Evolutionary conservation across 2,797 vertebrate species (phyloP).

Genomic region (Sebastes iracundus): DNA sequence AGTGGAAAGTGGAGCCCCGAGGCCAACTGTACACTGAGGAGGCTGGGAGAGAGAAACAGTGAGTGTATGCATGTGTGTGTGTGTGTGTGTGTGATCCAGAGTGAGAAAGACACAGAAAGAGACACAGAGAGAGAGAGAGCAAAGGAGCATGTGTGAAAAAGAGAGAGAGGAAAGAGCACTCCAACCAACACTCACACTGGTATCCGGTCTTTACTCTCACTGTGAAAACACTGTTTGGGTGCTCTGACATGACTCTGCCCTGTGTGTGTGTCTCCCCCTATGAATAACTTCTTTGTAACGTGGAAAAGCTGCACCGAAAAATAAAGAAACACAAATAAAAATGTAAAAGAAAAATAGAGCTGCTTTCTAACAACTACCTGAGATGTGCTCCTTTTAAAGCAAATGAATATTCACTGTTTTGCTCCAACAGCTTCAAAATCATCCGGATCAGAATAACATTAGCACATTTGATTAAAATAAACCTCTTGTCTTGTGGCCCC

Average conservation of each 20-base stretch:
- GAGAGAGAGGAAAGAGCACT: constrained; percentile 41
- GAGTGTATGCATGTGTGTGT: constrained; percentile 26
- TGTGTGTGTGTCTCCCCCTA: constrained; percentile 4
- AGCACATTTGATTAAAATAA: not conserved
- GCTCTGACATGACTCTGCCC: constrained; percentile 58
- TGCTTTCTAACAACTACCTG: not conserved
- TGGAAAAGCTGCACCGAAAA: constrained; percentile 20
- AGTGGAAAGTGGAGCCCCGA: constrained; percentile 79
- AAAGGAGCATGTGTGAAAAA: constrained; percentile 17
- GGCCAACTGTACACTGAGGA: constrained; percentile 76
- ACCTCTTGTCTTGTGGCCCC: not conserved
- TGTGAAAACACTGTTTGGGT: constrained; percentile 68
- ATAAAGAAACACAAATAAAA: not conserved
- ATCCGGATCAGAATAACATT: not conserved
- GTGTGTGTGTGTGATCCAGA: constrained; percentile 26
- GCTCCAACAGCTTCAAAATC: not conserved
- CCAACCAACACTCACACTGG: constrained; percentile 56
- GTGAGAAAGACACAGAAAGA: constrained; percentile 51
- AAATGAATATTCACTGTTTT: not conserved
- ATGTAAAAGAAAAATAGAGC: not conserved
- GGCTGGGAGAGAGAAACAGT: constrained; percentile 59
- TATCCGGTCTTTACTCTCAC: constrained; percentile 57
- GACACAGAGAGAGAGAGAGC: constrained; percentile 27
- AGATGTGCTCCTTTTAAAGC: not conserved
- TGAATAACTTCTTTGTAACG: constrained; percentile 56